Evolutionary conservation across 2,113 vertebrate genomes (phyloP).

Genomic region (Clarias batrachus): DNA sequence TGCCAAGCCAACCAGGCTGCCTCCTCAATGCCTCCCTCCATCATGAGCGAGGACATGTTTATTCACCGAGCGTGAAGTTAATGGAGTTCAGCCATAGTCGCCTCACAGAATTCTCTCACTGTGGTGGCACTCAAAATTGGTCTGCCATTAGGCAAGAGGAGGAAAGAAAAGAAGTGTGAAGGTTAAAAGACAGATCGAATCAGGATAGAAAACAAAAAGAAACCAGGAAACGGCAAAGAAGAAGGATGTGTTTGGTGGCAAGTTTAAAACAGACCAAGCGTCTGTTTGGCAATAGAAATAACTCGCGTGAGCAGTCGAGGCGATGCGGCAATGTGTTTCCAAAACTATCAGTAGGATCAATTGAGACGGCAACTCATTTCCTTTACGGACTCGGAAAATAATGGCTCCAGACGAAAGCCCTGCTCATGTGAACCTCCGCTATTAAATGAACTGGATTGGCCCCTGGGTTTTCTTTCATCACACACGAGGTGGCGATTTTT

Average conservation of each 20-base stretch:
- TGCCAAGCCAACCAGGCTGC: conserved; percentile 33
- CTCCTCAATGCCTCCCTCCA: conserved; percentile 24
- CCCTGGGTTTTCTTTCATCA: neutral
- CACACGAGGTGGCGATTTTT: conserved; percentile 1
- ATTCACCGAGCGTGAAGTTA: conserved; percentile 46
- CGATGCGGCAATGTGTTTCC: conserved; percentile 1
- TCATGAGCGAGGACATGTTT: conserved; percentile 46
- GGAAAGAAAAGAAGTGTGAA: conserved; percentile 28
- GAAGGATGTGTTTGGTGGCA: neutral
- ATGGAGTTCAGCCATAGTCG: conserved; percentile 48
- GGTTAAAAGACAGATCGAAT: conserved; percentile 23
- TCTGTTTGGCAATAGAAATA: neutral
- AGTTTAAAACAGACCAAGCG: neutral
- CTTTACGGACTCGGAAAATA: neutral
- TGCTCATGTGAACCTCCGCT: neutral
- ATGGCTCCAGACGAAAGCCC: neutral
- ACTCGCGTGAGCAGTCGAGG: neutral
- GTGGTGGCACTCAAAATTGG: conserved; percentile 37
- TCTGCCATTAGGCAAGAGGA: conserved; percentile 22
- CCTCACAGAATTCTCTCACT: conserved; percentile 25
- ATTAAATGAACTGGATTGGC: conserved; percentile 12
- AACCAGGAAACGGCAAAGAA: neutral
- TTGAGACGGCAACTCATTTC: conserved; percentile 12
- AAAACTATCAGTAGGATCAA: conserved; percentile 36
- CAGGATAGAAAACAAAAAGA: conserved; percentile 4